Percentiles rank a stretch among this genome's conserved stretches.
Conservation (phyloP, 2,888 invertebrate genomes). For the Sphaeridia pumilis region DNA sequence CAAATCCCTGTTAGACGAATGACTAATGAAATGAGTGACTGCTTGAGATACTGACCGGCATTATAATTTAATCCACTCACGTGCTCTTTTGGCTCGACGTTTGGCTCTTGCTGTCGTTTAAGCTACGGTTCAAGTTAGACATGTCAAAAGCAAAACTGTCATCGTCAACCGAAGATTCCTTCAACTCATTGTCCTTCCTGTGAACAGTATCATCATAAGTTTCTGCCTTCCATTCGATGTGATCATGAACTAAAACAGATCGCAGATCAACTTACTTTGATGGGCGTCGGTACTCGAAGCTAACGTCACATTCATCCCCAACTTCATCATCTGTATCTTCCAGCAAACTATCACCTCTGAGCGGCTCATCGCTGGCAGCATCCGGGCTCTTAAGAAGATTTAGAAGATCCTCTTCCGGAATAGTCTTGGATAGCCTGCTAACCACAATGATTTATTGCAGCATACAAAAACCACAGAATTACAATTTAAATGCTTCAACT, state of each 20-base stretch:
- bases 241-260: not conserved
- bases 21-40: not conserved
- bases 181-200: not conserved
- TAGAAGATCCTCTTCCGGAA: too few species aligned
- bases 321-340: not conserved
- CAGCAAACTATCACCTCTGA: too few species aligned
- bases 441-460: too few species aligned
- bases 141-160: not conserved
- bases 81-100: not conserved
- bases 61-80: not conserved
- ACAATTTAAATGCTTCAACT: too few species aligned
- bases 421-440: too few species aligned
- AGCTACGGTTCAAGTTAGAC: not conserved
- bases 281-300: not conserved
- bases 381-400: too few species aligned
- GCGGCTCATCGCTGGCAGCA: too few species aligned
- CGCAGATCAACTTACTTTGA: not conserved
- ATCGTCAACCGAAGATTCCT: not conserved
- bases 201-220: not conserved
- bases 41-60: not conserved
- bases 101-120: not conserved
- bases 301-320: not conserved
- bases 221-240: not conserved
- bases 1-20: slow-evolving; percentile 15
- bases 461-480: too few species aligned